Percentiles rank a stretch among this genome's conserved stretches.
These are phyloP conservation scores for Climacteris rufus DNA, from an alignment of 2,113 vertebrate species.

Conservation along the genomic window DNA sequence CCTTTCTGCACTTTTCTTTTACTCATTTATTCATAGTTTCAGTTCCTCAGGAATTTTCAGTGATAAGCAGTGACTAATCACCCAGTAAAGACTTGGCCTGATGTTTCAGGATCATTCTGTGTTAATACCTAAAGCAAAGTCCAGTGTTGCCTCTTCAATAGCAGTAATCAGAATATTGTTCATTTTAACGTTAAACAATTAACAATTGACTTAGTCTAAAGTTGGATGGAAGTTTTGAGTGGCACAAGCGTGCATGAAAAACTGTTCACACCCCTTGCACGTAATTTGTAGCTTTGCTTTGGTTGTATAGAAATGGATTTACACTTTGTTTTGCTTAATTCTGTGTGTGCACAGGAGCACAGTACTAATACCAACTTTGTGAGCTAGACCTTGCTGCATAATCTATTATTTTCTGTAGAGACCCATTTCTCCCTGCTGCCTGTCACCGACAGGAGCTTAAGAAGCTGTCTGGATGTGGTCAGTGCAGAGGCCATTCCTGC, in stretches of 20 bases:
- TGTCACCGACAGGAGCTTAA: not conserved
- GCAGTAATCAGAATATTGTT: not conserved
- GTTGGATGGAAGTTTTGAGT: not conserved
- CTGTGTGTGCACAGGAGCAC: not conserved
- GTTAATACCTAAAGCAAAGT: not conserved
- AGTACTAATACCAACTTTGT: not conserved
- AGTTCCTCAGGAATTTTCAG: not conserved
- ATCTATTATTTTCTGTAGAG: not conserved
- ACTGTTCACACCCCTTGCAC: rapidly evolving
- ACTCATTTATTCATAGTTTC: rapidly evolving
- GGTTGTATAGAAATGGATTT: rapidly evolving
- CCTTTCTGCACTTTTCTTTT: not conserved
- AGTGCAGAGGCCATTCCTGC: not conserved
- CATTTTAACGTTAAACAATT: not conserved
- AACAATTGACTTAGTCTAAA: not conserved
- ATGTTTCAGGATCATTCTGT: not conserved
- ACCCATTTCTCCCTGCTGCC: not conserved
- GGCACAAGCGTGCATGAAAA: not conserved
- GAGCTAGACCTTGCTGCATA: not conserved
- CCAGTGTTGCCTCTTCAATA: not conserved
- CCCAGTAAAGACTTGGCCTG: not conserved
- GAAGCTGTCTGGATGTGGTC: not conserved
- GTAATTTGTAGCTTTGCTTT: not conserved
- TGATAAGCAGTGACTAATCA: not conserved
- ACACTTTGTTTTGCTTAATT: not conserved